Evolutionary conservation across 1,140 invertebrate genomes (phyloP), one percentile per base, ranked within the genome.

Genomic region (Goniozus legneri): DNA sequence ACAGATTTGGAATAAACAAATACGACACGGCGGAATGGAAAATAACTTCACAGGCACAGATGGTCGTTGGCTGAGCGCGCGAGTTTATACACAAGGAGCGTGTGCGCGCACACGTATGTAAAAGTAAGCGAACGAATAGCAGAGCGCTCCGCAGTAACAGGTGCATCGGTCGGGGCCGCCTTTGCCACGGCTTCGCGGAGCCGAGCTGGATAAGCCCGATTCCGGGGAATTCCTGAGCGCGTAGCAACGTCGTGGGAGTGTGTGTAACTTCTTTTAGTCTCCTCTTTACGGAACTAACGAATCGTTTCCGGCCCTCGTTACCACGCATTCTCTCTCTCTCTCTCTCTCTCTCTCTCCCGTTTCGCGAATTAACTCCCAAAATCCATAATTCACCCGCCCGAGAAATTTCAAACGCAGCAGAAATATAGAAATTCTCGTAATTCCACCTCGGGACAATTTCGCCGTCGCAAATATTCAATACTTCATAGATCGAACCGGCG

Each of bases 1-100:
- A 34, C 43, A 20, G 33, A 50, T 50, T 59, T 38, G 44, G 47
- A 48, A 58, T 58, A 55, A 54, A 53, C 45, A 59, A 56, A 51
- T 56, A 44, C 46, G 50, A 50, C 38, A 47, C 24, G 44, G 12
- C 44, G 34, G 47, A 54, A 53, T 59, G 54, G 54, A 54, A 56
- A 59, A 56, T 59, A 49, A 59, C 56, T 53, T 34, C 32, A 31
- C 41, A n/a, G 51, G 44, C 47, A 35, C 50, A 53, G 51, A 50
- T 53, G 41, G 47, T 41, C 41, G 36, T 31, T 50, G 36, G 4
- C 10, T 10, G 10, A 27, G 24, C 37, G 47, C 18, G 38, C 37
- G 50, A 27, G 24, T 12, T 7, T 8, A 14, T 13, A 3, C 8
- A 14, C 6, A 33, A 33, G 52, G 45, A 58, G 56, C 52, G 50